These are phyloP conservation scores for Vulpes ferrilata DNA, from an alignment of 2,113 vertebrate species.

Conservation along the genomic window DNA sequence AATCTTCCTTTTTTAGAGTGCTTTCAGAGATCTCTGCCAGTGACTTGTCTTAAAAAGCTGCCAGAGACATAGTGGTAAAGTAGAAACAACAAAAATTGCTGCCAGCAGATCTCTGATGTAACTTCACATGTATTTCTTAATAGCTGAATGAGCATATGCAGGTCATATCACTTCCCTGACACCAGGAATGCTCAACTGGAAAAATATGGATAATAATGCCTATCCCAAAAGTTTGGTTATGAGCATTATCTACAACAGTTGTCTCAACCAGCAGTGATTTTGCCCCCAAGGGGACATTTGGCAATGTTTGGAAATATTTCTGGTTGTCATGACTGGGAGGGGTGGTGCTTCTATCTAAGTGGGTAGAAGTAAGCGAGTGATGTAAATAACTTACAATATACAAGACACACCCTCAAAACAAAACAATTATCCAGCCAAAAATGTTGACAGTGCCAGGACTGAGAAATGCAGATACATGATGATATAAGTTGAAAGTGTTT, in stretches of 20 bases:
- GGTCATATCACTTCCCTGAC: not conserved
- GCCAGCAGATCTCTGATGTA: not conserved
- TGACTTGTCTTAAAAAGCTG: not conserved
- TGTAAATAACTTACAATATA: not conserved
- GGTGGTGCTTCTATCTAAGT: not conserved
- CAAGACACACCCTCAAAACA: not conserved
- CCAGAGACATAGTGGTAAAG: not conserved
- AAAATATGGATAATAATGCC: not conserved
- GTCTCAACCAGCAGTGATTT: not conserved
- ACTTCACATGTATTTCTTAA: not conserved
- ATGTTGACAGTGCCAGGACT: not conserved
- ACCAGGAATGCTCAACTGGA: not conserved
- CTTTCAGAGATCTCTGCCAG: slow-evolving; percentile 52
- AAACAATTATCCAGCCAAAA: not conserved
- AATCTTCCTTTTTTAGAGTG: not conserved
- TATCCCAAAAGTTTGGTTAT: not conserved
- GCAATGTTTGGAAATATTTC: not conserved
- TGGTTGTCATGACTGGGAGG: not conserved
- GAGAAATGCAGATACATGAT: not conserved
- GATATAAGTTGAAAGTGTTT: not conserved
- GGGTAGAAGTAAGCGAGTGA: not conserved
- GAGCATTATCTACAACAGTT: not conserved
- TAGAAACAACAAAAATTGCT: not conserved
- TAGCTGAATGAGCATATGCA: not conserved
- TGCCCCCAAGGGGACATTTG: too few relatives aligned